phyloP scores from a whole-genome alignment of 2,888 invertebrate species.

The Polymixis flavicincta region DNA sequence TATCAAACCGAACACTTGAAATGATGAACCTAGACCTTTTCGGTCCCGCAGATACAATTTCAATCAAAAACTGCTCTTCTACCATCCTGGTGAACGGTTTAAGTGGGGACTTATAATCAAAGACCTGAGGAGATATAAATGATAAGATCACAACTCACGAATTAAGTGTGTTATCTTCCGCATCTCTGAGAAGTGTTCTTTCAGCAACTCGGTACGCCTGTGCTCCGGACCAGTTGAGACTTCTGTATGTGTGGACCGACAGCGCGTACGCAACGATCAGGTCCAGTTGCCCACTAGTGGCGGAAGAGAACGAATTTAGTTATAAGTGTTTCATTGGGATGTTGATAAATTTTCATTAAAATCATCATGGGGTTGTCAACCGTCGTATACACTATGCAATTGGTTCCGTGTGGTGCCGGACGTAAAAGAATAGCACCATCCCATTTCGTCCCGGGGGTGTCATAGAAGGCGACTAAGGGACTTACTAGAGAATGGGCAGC shows the following conservation, averaged over 20 bases:
- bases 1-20: neutral
- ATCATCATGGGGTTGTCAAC: neutral
- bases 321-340: neutral
- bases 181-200: conserved; percentile 26
- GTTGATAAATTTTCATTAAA: neutral
- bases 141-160: conserved; percentile 42
- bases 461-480: no score
- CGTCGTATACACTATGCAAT: no score
- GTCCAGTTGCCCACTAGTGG: conserved; percentile 56
- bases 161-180: conserved; percentile 9
- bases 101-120: fast-evolving
- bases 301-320: neutral
- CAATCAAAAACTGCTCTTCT: neutral
- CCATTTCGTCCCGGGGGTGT: no score
- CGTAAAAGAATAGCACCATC: no score
- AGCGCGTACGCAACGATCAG: conserved; percentile 54
- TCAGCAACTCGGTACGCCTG: conserved; percentile 39
- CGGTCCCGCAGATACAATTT: neutral
- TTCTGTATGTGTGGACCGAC: conserved; percentile 54
- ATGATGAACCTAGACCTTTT: no score
- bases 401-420: no score
- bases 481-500: no score
- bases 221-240: conserved; percentile 57
- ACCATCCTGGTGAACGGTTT: neutral
- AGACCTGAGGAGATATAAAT: neutral